Evolutionary conservation across 2,888 invertebrate genomes (phyloP).

Genomic region (Dusona sp.): DNA sequence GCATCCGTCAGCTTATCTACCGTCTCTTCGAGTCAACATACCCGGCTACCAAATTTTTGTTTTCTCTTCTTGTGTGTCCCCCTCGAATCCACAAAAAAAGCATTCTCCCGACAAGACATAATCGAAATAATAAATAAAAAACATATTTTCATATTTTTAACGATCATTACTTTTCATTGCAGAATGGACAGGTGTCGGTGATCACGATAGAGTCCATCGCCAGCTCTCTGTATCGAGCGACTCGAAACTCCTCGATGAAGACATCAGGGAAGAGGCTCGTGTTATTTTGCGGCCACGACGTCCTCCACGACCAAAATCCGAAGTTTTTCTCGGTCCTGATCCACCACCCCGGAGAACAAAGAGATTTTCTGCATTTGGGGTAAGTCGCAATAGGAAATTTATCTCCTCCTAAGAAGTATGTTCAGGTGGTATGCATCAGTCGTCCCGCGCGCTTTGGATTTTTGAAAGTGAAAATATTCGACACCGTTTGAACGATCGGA

Average conservation of each 20-base stretch:
- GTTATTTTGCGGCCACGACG: slow-evolving; percentile 96
- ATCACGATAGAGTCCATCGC: slow-evolving; percentile 94
- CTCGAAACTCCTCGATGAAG: slow-evolving; percentile 95
- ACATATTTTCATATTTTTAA: not conserved
- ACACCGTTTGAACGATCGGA: no score
- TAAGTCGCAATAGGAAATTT: slow-evolving; percentile 86
- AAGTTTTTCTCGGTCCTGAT: slow-evolving; percentile 91
- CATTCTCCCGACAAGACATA: not conserved
- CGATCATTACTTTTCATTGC: slow-evolving; percentile 69
- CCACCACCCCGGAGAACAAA: slow-evolving; percentile 91
- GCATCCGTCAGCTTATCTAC: slow-evolving; percentile 50
- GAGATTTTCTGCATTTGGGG: slow-evolving; percentile 98
- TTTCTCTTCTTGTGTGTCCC: not conserved
- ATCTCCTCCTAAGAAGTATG: no score
- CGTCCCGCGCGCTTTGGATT: no score
- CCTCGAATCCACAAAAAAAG: slow-evolving; percentile 1
- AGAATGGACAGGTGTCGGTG: slow-evolving; percentile 92
- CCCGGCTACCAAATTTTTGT: not conserved
- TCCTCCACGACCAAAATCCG: slow-evolving; percentile 97
- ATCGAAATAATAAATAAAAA: not conserved
- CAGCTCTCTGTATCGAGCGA: slow-evolving; percentile 97
- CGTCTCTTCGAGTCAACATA: slow-evolving; percentile 35
- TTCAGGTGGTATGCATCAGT: no score
- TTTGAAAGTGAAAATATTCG: no score
- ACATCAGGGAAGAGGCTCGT: slow-evolving; percentile 94